These are phyloP conservation scores for Matsumyia berberina DNA, from an alignment of 2,888 invertebrate species.

Conservation along the genomic window DNA sequence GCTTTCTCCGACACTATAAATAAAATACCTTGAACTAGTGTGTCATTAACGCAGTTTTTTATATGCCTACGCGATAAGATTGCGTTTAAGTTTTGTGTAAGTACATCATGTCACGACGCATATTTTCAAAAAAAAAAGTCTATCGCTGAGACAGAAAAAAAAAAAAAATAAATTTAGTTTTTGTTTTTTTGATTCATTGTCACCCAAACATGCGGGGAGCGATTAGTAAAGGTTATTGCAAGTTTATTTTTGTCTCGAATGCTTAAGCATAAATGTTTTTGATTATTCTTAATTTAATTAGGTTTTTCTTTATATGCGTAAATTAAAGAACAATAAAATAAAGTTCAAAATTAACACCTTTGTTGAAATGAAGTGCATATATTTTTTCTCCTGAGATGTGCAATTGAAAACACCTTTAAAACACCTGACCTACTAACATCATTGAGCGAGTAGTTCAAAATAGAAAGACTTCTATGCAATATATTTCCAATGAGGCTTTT, in stretches of 20 bases:
- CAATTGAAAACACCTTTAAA: no score
- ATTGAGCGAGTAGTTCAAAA: no score
- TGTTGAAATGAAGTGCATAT: no score
- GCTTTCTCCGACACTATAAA: conserved; percentile 31
- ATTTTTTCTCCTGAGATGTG: no score
- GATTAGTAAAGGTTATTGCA: conserved; percentile 12
- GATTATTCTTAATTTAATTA: background rate
- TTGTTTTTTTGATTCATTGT: conserved; percentile 20
- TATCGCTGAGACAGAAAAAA: conserved; percentile 7
- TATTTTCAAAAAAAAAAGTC: conserved; percentile 9
- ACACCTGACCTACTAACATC: no score
- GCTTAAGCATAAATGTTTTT: background rate
- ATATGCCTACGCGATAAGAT: conserved; percentile 39
- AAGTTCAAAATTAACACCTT: no score
- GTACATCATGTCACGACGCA: conserved; percentile 29
- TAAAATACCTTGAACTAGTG: conserved; percentile 48
- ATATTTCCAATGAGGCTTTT: no score
- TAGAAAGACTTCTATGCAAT: no score
- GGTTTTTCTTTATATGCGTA: background rate
- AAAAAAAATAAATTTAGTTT: conserved; percentile 9
- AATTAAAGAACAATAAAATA: no score
- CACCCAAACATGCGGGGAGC: background rate
- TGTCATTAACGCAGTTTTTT: conserved; percentile 35
- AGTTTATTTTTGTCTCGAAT: conserved; percentile 6
- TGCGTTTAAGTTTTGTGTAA: conserved; percentile 18